A percentile compares a stretch with the other conserved stretches of the same genome.
These are phyloP conservation scores for Fragum sueziense DNA, from an alignment of 2,888 invertebrate species.

Conservation along the genomic window DNA sequence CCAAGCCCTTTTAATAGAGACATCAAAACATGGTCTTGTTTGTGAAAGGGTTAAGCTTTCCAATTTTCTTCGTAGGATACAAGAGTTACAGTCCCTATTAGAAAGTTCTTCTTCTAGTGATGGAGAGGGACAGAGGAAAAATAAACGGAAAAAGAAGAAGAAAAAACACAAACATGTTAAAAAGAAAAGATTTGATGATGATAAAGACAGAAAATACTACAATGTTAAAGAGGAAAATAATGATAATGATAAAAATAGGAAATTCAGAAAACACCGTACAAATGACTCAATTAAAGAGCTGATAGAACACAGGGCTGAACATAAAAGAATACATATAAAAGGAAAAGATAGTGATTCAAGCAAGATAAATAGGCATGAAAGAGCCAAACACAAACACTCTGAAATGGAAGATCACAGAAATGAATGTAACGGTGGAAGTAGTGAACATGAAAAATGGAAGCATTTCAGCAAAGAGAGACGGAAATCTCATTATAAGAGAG, in stretches of 20 bases:
- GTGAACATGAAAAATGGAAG: neutral
- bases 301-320: neutral
- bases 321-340: neutral
- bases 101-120: slow-evolving; percentile 12
- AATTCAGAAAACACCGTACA: neutral
- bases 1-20: neutral
- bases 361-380: neutral
- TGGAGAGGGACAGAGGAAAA: neutral
- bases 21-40: neutral
- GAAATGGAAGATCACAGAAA: neutral
- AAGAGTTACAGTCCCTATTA: slow-evolving; percentile 24
- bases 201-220: neutral
- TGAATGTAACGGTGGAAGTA: neutral
- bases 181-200: slow-evolving; percentile 1
- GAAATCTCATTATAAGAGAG: neutral
- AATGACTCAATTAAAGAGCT: neutral
- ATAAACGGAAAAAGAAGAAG: neutral
- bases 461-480: neutral
- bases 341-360: neutral
- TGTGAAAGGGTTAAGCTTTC: neutral
- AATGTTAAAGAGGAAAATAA: neutral
- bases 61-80: slow-evolving; percentile 10
- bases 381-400: neutral
- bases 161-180: slow-evolving; percentile 3
- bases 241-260: too few relatives aligned